A percentile compares a stretch with the other conserved stretches of the same genome.
phyloP scores from a whole-genome alignment of 2,888 invertebrate species.

The Synergus itoensis region DNA sequence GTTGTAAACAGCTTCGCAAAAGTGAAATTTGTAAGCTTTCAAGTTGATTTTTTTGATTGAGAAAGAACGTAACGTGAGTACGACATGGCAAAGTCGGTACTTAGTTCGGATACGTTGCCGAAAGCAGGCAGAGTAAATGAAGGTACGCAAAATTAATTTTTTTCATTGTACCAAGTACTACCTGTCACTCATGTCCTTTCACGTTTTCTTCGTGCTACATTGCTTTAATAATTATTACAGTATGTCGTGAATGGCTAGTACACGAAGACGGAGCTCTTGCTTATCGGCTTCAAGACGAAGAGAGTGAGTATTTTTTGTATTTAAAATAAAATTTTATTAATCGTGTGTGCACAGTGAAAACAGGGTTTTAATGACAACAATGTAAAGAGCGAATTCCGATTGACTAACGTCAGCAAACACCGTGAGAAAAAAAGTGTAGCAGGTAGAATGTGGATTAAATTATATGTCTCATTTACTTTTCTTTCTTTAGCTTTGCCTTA shows the following conservation, averaged over 20 bases:
- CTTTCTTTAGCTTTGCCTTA: background rate
- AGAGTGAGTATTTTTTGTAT: slow-evolving; percentile 81
- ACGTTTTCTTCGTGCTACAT: slow-evolving; percentile 33
- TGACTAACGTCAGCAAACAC: slow-evolving; percentile 20
- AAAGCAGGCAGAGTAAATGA: slow-evolving; percentile 85
- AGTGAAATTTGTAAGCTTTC: background rate
- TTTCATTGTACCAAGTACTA: slow-evolving; percentile 43
- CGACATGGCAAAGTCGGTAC: slow-evolving; percentile 73
- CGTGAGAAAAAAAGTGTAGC: slow-evolving; percentile 31
- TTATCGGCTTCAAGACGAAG: slow-evolving; percentile 89
- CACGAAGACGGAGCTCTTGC: slow-evolving; percentile 91
- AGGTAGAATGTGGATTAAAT: slow-evolving; percentile 19
- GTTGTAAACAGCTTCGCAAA: slow-evolving; percentile 9
- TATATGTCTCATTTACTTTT: slow-evolving; percentile 13
- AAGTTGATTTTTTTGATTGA: background rate
- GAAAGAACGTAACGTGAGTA: background rate
- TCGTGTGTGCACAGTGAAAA: background rate
- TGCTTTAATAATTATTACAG: slow-evolving; percentile 78
- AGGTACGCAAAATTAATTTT: slow-evolving; percentile 74
- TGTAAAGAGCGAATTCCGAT: slow-evolving; percentile 30
- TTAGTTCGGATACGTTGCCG: slow-evolving; percentile 80
- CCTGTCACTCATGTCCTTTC: slow-evolving; percentile 44
- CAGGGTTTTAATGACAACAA: background rate
- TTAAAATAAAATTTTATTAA: background rate
- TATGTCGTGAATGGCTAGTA: slow-evolving; percentile 90